Percentiles rank a stretch among this genome's conserved stretches.
Conservation (phyloP, 2,113 vertebrate species). For the Chamaea fasciata region DNA sequence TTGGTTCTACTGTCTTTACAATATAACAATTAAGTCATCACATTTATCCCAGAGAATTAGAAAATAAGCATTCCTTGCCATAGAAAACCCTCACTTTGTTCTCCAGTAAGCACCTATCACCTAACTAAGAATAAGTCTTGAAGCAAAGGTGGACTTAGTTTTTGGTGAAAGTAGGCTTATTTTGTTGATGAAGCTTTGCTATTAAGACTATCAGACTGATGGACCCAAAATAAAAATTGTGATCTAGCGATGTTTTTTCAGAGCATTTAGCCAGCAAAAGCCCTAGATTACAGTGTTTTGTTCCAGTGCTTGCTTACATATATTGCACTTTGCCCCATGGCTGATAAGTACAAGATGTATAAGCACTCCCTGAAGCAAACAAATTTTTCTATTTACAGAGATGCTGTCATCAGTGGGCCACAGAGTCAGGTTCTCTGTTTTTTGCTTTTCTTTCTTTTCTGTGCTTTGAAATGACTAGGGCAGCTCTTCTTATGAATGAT, state of each 20-base stretch:
- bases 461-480: neutral
- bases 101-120: neutral
- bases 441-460: neutral
- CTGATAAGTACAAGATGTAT: neutral
- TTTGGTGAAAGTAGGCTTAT: neutral
- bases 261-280: neutral
- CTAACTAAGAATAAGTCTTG: neutral
- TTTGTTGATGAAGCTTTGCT: neutral
- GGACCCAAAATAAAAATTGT: neutral
- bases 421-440: neutral
- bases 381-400: neutral
- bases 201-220: neutral
- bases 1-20: neutral
- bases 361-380: neutral
- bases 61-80: neutral
- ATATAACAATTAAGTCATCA: neutral
- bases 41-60: neutral
- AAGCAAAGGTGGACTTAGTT: neutral
- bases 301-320: neutral
- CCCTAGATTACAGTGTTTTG: fast-evolving
- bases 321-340: neutral
- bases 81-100: neutral
- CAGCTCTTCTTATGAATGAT: neutral
- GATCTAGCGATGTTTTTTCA: neutral
- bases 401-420: neutral